A percentile compares a stretch with the other conserved stretches of the same genome.
Conservation (phyloP, 1,140 invertebrate species). For the Drosophila guanche region DNA sequence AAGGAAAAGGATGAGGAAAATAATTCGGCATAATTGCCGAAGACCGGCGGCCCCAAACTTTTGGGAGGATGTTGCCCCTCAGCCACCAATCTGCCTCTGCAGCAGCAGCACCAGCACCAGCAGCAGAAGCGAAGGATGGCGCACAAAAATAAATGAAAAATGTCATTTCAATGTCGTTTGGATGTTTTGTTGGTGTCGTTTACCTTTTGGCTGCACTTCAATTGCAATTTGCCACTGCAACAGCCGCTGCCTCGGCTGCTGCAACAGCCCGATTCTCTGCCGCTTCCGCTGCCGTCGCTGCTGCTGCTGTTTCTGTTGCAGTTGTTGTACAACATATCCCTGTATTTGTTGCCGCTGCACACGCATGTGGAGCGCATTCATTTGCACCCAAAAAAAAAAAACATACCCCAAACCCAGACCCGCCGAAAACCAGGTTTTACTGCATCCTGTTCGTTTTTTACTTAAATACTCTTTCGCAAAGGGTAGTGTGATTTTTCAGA, state of each 20-base stretch:
- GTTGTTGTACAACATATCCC: slow-evolving; percentile 56
- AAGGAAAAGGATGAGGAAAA: slow-evolving; percentile 3
- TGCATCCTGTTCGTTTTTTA: too few relatives aligned
- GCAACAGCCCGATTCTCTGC: slow-evolving; percentile 9
- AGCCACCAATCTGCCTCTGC: neutral
- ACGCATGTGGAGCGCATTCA: slow-evolving; percentile 76
- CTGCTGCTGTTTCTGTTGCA: slow-evolving; percentile 16
- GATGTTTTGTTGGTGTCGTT: slow-evolving; percentile 78
- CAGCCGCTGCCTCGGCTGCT: slow-evolving; percentile 35
- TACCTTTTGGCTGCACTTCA: slow-evolving; percentile 81
- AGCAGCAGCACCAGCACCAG: slow-evolving; percentile 10
- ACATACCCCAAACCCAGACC: slow-evolving; percentile 35
- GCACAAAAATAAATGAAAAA: slow-evolving; percentile 74
- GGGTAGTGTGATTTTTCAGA: too few relatives aligned
- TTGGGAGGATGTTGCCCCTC: too few relatives aligned
- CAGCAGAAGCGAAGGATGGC: slow-evolving; percentile 13
- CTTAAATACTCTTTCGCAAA: too few relatives aligned
- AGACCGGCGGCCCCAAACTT: slow-evolving; percentile 3
- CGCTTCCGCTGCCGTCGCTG: slow-evolving; percentile 1
- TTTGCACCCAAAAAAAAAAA: slow-evolving; percentile 60
- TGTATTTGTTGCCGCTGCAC: slow-evolving; percentile 50
- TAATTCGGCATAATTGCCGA: slow-evolving; percentile 65
- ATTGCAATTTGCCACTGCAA: slow-evolving; percentile 77
- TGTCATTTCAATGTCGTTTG: slow-evolving; percentile 81
- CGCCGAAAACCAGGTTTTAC: too few relatives aligned